Evolutionary conservation across 2,888 invertebrate genomes (phyloP).

Genomic region (Chydorus sphaericus): DNA sequence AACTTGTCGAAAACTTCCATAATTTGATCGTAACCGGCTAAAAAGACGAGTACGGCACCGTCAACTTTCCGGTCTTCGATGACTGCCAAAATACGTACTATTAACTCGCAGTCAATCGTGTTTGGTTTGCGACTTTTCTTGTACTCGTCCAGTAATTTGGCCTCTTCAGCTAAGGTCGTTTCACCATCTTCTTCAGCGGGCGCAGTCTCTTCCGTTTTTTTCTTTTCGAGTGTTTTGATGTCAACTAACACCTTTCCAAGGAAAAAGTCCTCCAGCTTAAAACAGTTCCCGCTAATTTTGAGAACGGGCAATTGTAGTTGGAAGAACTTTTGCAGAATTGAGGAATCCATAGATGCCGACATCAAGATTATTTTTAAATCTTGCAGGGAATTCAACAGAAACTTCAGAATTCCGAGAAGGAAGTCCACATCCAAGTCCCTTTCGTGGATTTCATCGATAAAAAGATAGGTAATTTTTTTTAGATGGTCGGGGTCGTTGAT

Average conservation of each 20-base stretch:
- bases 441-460: slow-evolving; percentile 92
- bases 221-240: too few relatives aligned
- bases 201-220: too few relatives aligned
- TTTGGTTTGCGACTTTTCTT: too few relatives aligned
- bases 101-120: too few relatives aligned
- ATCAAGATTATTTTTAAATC: slow-evolving; percentile 77
- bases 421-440: slow-evolving; percentile 71
- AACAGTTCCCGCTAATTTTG: slow-evolving; percentile 72
- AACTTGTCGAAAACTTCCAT: slow-evolving; percentile 33
- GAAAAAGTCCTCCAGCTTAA: slow-evolving; percentile 62
- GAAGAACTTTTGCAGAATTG: slow-evolving; percentile 62
- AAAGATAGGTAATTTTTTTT: slow-evolving; percentile 54
- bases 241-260: slow-evolving; percentile 61
- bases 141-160: too few relatives aligned
- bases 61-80: slow-evolving; percentile 45
- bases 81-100: too few relatives aligned
- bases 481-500: slow-evolving; percentile 60
- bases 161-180: too few relatives aligned
- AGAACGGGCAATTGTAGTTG: too few relatives aligned
- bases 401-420: slow-evolving; percentile 63
- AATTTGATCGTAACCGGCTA: slow-evolving; percentile 45
- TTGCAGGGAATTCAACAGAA: slow-evolving; percentile 40
- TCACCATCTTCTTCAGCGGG: too few relatives aligned
- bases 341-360: slow-evolving; percentile 86
- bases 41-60: slow-evolving; percentile 76